Base-by-base conservation (phyloP, 2,888 invertebrate genomes). In the Zele albiditarsus region DNA sequence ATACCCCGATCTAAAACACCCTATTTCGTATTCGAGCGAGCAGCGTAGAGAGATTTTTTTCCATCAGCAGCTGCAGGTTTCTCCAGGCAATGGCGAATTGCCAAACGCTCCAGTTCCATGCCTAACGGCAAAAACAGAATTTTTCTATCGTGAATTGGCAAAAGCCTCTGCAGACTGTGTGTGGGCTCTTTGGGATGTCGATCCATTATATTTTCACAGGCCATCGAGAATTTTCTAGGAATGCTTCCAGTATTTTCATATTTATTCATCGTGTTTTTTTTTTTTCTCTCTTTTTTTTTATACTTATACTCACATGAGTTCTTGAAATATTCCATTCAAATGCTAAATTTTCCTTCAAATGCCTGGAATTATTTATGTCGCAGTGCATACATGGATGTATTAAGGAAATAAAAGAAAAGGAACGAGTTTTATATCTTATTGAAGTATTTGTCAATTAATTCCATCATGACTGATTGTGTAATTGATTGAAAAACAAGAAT, bases 61-160 rank as follows among this genome's bases (percentile, higher is more conserved):
- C n/a, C 20, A 53, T 20, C 46, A 58, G 31, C 27, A 71, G 58
- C 33, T 46, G 28, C 57, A 46, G 20, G 63, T 38, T 65, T 66
- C 63, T 66, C 46, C 77, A 65, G 63, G 1, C 53, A 53, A 20
- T 71, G 75, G 73, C 73, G 73, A 63, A 65, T 71, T 78, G 78
- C 78, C 78, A 78, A 78, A 76, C 75, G 71, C 20, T 68, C 60
- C 23, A 28, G 25, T 60, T 60, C 27, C 20, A 58, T 25, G 58
- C 58, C 20, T 53, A 53, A 20, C 20, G 53, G 53, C 20, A 53
- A 20, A 69, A 69, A 58, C 31, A 5, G 14, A 23, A 69, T 69
- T 69, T 58, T 69, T 69, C 69, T 25, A 69, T 69, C 38, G 25
- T 38, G 38, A 57, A 69, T 69, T 69, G 69, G 38, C 58, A 69